phyloP scores from a whole-genome alignment of 1,140 invertebrate genomes.

The Ditylenchus dipsaci region DNA sequence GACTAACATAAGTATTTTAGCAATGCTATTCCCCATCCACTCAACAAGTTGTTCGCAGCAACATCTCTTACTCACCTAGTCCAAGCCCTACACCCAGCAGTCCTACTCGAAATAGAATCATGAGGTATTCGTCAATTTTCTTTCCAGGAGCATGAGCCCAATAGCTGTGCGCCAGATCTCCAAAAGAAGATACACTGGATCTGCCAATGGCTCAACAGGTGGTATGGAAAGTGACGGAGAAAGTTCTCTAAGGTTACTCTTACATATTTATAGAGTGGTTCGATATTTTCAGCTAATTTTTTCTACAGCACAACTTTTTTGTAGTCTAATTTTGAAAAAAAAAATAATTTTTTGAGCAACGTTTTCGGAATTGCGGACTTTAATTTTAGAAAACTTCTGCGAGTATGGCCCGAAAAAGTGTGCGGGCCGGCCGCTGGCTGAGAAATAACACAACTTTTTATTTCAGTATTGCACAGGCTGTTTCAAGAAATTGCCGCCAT shows the following conservation, averaged over 20 bases:
- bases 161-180: constrained; percentile 47
- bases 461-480: too few relatives aligned
- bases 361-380: not conserved
- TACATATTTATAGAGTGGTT: not conserved
- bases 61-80: constrained; percentile 47
- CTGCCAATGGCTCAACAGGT: constrained; percentile 29
- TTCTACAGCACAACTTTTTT: too few relatives aligned
- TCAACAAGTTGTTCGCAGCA: constrained; percentile 37
- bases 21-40: constrained; percentile 49
- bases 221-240: constrained; percentile 43
- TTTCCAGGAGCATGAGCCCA: constrained; percentile 37
- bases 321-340: too few relatives aligned
- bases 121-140: constrained; percentile 27
- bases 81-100: constrained; percentile 40
- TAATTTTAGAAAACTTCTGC: not conserved
- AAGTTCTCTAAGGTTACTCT: constrained; percentile 30
- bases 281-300: not conserved
- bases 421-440: too few relatives aligned
- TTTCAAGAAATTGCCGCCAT: too few relatives aligned
- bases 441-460: too few relatives aligned
- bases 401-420: too few relatives aligned
- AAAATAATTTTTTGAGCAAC: not conserved
- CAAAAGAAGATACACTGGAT: constrained; percentile 39
- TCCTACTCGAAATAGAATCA: constrained; percentile 36
- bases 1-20: constrained; percentile 20